Base-by-base conservation (phyloP, 2,797 vertebrate genomes). In the Sylvilagus floridanus region DNA sequence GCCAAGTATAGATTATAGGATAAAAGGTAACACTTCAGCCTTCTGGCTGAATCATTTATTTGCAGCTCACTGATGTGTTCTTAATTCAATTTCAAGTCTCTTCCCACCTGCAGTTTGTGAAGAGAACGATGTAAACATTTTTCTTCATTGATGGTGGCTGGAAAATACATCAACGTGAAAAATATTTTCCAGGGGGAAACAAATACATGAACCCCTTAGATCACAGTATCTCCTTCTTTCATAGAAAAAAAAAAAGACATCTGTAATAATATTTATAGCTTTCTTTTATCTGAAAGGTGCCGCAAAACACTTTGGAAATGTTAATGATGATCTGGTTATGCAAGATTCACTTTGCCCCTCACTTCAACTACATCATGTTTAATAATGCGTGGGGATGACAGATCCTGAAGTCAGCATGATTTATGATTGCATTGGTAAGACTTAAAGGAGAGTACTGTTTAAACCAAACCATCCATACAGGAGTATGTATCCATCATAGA, bases 1-100 rank as follows among this genome's bases (percentile, higher is more conserved):
- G 96, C 97, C 97, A 98, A 96, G 97, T 97, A 96, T 11, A 82
- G 78, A 85, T 97, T 79, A 96, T 86, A 92, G 91, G 97, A 97
- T 95, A 97, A 96, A 98, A 97, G 68, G 88, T 96, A 97, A 93
- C 6, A 95, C 92, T 97, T 97, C 84, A 92, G 95, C 91, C 91
- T 96, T 91, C 78, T 90, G 96, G 78, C 35, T 96, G 91, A 97
- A 95, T 97, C 85, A 97, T 98, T 98, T 97, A 91, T 94, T 95
- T 96, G 87, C 28, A 94, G 60, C 89, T 96, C 76, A 95, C 63
- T 94, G 92, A 95, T 96, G 62, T 97, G 71, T 92, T 97, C 90
- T 97, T 96, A 97, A 96, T 96, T 97, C 79, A 94, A 19, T 97
- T 81, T 93, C 94, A 97, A 97, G 93, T 97, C 84, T 85, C 63